These are phyloP conservation scores for Alcedo atthis DNA, from an alignment of 2,797 vertebrate genomes.

Conservation along the genomic window DNA sequence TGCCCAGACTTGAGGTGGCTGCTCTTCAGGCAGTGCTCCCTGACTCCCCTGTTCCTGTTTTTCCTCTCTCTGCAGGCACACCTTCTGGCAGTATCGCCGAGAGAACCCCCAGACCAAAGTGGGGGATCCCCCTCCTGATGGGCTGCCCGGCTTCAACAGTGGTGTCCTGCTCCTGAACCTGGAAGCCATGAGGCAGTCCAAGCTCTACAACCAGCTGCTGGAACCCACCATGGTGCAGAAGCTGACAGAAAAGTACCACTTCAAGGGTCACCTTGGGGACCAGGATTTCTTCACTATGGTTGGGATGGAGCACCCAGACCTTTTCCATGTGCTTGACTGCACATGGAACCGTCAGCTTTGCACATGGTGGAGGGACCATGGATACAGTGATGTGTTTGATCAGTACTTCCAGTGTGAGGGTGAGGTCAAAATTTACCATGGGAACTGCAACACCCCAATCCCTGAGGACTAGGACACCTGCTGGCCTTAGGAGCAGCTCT, in stretches of 20 bases:
- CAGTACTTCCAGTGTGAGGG: conserved; percentile 89
- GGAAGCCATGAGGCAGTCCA: conserved; percentile 89
- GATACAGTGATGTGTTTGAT: conserved; percentile 91
- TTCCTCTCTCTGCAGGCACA: conserved; percentile 83
- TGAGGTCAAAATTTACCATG: conserved; percentile 90
- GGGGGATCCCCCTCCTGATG: conserved; percentile 89
- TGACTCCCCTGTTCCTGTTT: neutral
- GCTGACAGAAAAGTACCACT: conserved; percentile 91
- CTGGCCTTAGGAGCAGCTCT: neutral
- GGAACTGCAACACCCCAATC: conserved; percentile 94
- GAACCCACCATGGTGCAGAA: conserved; percentile 83
- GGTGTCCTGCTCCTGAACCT: conserved; percentile 93
- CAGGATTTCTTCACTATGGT: conserved; percentile 99
- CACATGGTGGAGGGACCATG: conserved; percentile 97
- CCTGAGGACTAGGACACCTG: conserved; percentile 81
- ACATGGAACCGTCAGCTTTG: conserved; percentile 97
- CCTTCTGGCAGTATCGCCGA: conserved; percentile 96
- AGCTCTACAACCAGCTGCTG: conserved; percentile 89
- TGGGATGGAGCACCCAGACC: conserved; percentile 93
- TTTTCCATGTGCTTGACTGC: conserved; percentile 91
- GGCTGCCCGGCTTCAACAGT: conserved; percentile 96
- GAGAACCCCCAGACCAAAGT: conserved; percentile 91
- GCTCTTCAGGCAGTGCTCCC: neutral
- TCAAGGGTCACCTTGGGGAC: conserved; percentile 94
- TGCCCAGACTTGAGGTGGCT: neutral